A percentile compares a stretch with the other conserved stretches of the same genome.
Conservation (phyloP, 2,113 vertebrate species). For the Spea bombifrons region DNA sequence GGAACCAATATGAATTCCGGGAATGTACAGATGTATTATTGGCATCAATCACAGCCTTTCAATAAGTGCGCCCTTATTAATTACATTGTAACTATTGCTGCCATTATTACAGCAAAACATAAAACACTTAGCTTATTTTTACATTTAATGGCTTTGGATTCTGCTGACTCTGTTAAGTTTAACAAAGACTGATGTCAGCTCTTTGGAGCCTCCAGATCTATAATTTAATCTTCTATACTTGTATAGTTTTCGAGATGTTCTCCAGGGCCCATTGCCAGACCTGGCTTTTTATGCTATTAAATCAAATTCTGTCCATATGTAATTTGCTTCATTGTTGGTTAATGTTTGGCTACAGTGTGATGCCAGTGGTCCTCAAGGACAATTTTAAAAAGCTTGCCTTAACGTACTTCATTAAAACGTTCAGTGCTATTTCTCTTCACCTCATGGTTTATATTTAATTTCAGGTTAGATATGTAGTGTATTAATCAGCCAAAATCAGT, state of each 20-base stretch:
- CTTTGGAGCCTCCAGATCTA: constrained; percentile 8
- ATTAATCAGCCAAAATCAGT: no score
- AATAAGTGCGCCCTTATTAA: no score
- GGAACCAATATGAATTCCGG: no score
- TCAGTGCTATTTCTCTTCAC: background rate
- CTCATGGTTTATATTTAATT: background rate
- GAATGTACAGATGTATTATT: no score
- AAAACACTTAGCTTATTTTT: constrained; percentile 19
- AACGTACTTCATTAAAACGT: constrained; percentile 2
- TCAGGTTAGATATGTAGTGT: no score
- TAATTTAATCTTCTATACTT: background rate
- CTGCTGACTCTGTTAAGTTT: constrained; percentile 8
- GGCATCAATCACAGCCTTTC: no score
- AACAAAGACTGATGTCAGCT: constrained; percentile 12
- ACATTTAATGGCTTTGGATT: constrained; percentile 7
- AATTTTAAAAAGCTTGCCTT: background rate
- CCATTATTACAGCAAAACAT: background rate
- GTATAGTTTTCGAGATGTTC: constrained; percentile 16
- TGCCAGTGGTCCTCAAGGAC: constrained; percentile 2
- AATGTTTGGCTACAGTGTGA: constrained; percentile 9
- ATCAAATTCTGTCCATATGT: constrained; percentile 18
- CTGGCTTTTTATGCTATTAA: constrained; percentile 13
- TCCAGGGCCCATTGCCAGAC: constrained; percentile 12
- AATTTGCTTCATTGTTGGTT: constrained; percentile 28
- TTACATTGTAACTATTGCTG: no score